A percentile compares a stretch with the other conserved stretches of the same genome.
Evolutionary conservation across 2,888 invertebrate species (phyloP).

Genomic region (Lomographa bimaculata): DNA sequence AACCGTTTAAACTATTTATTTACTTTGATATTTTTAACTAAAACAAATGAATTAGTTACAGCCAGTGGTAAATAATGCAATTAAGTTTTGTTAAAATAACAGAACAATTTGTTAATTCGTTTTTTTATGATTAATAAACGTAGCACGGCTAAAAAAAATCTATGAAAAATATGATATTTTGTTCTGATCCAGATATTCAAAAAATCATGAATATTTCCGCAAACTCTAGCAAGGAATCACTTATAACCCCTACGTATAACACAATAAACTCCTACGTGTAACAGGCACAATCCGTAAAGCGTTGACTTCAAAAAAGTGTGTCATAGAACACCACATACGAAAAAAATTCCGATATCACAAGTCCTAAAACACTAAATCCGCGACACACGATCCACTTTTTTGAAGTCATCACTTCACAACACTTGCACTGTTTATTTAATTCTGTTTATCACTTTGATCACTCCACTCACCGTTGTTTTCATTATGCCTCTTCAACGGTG

Average conservation of each 20-base stretch:
- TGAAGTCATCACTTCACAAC: conserved; percentile 70
- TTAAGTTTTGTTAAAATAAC: no score
- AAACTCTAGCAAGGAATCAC: conserved; percentile 6
- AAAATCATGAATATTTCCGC: neutral
- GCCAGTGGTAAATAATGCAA: no score
- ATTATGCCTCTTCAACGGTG: conserved; percentile 78
- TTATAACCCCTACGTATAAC: no score
- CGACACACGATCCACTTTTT: conserved; percentile 56
- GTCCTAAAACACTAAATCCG: conserved; percentile 15
- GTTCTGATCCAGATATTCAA: no score
- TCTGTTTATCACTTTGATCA: conserved; percentile 21
- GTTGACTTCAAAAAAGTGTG: conserved; percentile 78
- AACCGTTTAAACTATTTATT: no score
- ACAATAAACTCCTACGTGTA: no score
- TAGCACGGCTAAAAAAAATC: no score
- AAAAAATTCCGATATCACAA: conserved; percentile 1
- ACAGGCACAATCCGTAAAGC: conserved; percentile 38
- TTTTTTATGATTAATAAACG: no score
- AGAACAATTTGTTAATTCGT: no score
- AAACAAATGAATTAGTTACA: no score
- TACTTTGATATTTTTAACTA: no score
- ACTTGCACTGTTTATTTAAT: conserved; percentile 49
- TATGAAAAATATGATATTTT: no score
- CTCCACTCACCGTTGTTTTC: conserved; percentile 76
- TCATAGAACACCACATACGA: conserved; percentile 40